Evolutionary conservation across 2,888 invertebrate species (phyloP), one percentile per base, ranked within the genome.

Genomic region (Drosophila cracens): DNA sequence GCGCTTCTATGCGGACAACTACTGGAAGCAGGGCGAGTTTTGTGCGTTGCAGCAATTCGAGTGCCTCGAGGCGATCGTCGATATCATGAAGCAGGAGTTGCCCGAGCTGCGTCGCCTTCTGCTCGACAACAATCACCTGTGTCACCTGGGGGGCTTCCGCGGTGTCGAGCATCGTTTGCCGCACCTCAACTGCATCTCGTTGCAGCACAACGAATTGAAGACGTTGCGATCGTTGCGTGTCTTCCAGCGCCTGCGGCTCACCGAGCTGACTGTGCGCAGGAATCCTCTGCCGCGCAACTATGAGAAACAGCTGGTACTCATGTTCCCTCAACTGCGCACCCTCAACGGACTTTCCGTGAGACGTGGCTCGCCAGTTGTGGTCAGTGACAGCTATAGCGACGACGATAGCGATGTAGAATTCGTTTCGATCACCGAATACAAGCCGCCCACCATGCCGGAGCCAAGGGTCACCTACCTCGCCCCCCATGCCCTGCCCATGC

Each of bases 91-190:
- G 38, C 31, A 48, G 6, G 54, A 63, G 43, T 29, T 85, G 56
- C 88, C 88, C 8, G 27, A 67, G 3, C 33, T 83, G 29, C 48
- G 54, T n/a, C 29, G 52, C 10, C 59, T 83, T n/a, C 38, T 53
- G 33, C 56, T 83, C 34, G 83, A 88, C 57, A 64, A 59, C n/a
- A 88, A 85, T 43, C 65, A 79, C 25, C 29, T 88, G 31, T 58
- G 31, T 27, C 16, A 57, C 2, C 58, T 83, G 31, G 51, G 46
- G 27, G 43, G 64, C 8, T 82, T 83, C 25, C 21, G 8, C 0
- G 36, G 52, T 4, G 52, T 87, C 16, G 76, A 87, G 13, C 31
- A 31, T 1, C 71, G 70, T 1, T 48, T 83, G 40, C 61, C 68
- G 0, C 52, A 31, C 0, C 70, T 83, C 21, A 48, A 36, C 1